These are phyloP conservation scores for Coracopsis vasa DNA, from an alignment of 2,113 vertebrate genomes.

Conservation along the genomic window DNA sequence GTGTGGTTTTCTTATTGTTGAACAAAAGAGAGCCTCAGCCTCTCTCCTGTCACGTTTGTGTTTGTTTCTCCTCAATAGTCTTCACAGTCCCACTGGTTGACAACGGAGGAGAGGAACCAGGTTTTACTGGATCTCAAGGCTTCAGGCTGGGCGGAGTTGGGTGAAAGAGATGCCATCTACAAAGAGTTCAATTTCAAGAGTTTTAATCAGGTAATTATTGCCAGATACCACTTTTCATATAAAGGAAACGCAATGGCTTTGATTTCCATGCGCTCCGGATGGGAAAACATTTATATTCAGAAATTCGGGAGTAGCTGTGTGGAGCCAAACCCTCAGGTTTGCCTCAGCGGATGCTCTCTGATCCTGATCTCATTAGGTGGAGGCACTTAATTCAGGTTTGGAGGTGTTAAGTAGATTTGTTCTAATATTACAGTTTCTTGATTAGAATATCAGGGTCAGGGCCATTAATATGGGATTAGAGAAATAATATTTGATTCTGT, in stretches of 20 bases:
- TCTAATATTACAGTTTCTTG: neutral
- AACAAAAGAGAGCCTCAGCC: neutral
- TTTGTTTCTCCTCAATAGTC: conserved; percentile 71
- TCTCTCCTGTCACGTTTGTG: neutral
- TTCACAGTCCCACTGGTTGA: conserved; percentile 82
- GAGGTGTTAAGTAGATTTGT: neutral
- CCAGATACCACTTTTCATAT: neutral
- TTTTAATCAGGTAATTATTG: conserved; percentile 87
- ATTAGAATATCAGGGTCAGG: neutral
- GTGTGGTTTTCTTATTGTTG: neutral
- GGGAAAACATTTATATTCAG: conserved; percentile 28
- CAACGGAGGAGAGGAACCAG: conserved; percentile 85
- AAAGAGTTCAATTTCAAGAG: conserved; percentile 95
- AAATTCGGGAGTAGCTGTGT: neutral
- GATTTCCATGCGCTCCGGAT: neutral
- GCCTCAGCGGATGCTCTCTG: neutral
- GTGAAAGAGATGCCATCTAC: conserved; percentile 89
- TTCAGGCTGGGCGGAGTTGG: conserved; percentile 87
- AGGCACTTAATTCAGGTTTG: neutral
- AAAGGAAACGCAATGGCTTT: neutral
- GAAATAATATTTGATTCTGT: neutral
- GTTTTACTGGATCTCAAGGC: conserved; percentile 82
- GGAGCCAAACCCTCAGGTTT: neutral
- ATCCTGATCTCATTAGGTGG: neutral
- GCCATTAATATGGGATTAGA: neutral